Evolutionary conservation across 2,888 invertebrate species (phyloP), one percentile per base, ranked within the genome.

Genomic region (Thera obeliscata): DNA sequence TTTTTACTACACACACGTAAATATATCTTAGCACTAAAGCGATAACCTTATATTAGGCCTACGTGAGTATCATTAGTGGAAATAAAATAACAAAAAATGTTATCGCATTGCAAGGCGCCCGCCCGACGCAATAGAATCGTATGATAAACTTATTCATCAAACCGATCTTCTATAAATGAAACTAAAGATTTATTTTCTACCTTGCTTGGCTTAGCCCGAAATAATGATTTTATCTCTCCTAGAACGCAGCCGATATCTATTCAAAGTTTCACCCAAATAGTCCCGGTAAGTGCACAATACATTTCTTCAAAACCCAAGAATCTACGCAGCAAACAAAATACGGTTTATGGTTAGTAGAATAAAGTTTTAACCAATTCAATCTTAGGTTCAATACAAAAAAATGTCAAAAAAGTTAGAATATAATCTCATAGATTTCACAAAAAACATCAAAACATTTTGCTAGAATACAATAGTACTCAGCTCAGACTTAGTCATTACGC

Each of bases 11-110:
- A 12, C 2, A 12, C 1, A 52, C 48, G 11, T 33, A 50, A 60
- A 43, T 4, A 50, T 73, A 73, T 70, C 70, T 75, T 67, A 73
- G 73, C 70, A 72, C 35, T 63, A 43, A 48, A 64, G 50, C 55
- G 79, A 79, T 78, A 79, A 75, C 75, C 74, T 75, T 66, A 73
- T 66, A 71, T 66, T 74, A 73, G 73, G 71, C 66, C 71, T 69
- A 72, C 62, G 68, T 69, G 66, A 56, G 64, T 55, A 59, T 74
- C 81, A 83, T 85, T 84, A 84, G 81, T 73, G 58, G 67, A 72
- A 55, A 68, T 46, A 70, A 63, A 66, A 72, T 66, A 72, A 67
- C 66, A 74, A 60, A 66, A 71, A 67, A 61, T 58, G 46, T 73
- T 79, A 79, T 78, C 76, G 55, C 58, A 69, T 76, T 78, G 75